Percentiles rank a stretch among this genome's conserved stretches.
These are phyloP conservation scores for Mya arenaria DNA, from an alignment of 1,140 invertebrate species.

Conservation along the genomic window DNA sequence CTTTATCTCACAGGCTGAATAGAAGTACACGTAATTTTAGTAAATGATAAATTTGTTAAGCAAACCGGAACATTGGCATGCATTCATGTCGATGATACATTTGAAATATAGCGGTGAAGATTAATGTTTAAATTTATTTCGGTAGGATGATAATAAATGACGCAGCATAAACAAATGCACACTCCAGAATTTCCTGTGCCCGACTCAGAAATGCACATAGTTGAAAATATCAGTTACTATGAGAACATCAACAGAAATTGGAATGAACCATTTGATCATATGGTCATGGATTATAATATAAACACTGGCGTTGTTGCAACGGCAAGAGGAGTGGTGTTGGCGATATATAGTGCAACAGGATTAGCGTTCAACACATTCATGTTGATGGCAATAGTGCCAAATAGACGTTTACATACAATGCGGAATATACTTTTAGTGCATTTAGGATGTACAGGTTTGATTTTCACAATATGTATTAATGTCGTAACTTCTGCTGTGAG, in stretches of 20 bases:
- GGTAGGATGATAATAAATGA: no score
- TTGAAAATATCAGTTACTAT: conserved; percentile 19
- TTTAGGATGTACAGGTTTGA: conserved; percentile 69
- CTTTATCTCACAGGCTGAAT: no score
- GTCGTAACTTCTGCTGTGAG: conserved; percentile 62
- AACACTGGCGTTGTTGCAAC: conserved; percentile 33
- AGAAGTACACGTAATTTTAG: no score
- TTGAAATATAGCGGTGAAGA: no score
- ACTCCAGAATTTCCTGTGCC: conserved; percentile 1
- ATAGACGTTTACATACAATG: conserved; percentile 71
- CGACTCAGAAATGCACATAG: conserved; percentile 25
- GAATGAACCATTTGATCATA: conserved; percentile 10
- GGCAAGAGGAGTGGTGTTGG: conserved; percentile 66
- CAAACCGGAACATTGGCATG: no score
- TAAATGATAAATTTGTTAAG: no score
- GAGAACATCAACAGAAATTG: background rate
- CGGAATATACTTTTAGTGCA: conserved; percentile 75
- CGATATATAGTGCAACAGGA: conserved; percentile 67
- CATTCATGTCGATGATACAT: no score
- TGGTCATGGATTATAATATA: background rate
- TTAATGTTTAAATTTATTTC: no score
- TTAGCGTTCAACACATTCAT: conserved; percentile 72
- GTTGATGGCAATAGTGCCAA: conserved; percentile 74
- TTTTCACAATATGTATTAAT: conserved; percentile 64
- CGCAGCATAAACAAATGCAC: conserved; percentile 44